Percentiles rank a stretch among this genome's conserved stretches.
phyloP scores from a whole-genome alignment of 2,113 vertebrate genomes.

The Eclectus roratus region DNA sequence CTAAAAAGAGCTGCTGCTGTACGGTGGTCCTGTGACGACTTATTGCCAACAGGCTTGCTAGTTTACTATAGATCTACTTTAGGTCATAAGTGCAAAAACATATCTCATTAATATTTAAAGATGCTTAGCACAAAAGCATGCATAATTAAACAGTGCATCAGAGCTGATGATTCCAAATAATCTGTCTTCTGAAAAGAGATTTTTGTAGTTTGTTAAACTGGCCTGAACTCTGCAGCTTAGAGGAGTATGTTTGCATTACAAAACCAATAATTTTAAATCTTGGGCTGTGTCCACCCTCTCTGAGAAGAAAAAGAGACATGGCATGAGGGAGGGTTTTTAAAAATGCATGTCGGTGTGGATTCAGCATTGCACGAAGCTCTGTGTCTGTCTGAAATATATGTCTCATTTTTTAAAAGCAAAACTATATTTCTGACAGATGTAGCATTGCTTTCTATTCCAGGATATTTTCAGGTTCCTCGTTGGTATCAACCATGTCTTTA shows the following conservation, averaged over 20 bases:
- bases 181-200: conserved; percentile 72
- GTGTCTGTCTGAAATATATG: not conserved
- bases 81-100: conserved; percentile 66
- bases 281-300: not conserved
- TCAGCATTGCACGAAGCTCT: not conserved
- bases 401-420: not conserved
- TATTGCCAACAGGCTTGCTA: conserved; percentile 40
- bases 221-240: conserved; percentile 62
- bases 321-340: not conserved
- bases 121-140: conserved; percentile 71
- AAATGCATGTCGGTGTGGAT: not conserved
- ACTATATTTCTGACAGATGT: not conserved
- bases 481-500: not conserved
- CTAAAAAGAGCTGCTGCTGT: not conserved
- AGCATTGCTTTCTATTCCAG: not conserved
- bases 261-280: conserved; percentile 64
- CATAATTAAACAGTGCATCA: conserved; percentile 75
- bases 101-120: conserved; percentile 77
- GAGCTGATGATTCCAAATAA: conserved; percentile 67
- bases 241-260: conserved; percentile 51
- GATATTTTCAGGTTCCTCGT: not conserved
- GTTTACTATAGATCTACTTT: conserved; percentile 46
- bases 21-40: not conserved
- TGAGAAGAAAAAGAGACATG: not conserved
- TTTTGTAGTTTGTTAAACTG: conserved; percentile 74